These are phyloP conservation scores for Bacillus rossius DNA, from an alignment of 1,140 invertebrate species.

Conservation along the genomic window DNA sequence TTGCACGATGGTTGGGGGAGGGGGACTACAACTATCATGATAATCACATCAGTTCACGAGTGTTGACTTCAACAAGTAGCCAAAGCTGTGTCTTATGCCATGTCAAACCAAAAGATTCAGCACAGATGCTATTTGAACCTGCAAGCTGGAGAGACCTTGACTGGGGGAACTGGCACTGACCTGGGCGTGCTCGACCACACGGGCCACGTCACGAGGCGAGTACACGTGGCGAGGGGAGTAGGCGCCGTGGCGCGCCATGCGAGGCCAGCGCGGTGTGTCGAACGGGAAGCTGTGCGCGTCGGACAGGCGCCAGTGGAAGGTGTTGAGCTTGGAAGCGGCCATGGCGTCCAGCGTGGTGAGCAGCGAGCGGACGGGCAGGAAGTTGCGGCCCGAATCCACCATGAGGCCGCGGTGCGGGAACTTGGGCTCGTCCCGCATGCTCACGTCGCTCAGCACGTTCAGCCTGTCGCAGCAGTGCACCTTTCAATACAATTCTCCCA, in stretches of 20 bases:
- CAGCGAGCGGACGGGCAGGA: slow-evolving; percentile 57
- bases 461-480: too few relatives aligned
- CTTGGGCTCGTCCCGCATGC: slow-evolving; percentile 59
- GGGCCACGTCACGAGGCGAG: slow-evolving; percentile 56
- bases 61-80: too few relatives aligned
- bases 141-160: too few relatives aligned
- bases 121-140: too few relatives aligned
- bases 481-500: too few relatives aligned
- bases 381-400: slow-evolving; percentile 74
- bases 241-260: slow-evolving; percentile 66
- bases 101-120: too few relatives aligned
- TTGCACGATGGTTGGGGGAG: too few relatives aligned
- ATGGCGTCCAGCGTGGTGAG: slow-evolving; percentile 71
- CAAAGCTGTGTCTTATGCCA: too few relatives aligned
- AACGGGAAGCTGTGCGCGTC: slow-evolving; percentile 84
- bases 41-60: too few relatives aligned
- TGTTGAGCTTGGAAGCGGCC: slow-evolving; percentile 75
- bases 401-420: slow-evolving; percentile 72
- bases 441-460: slow-evolving; percentile 43
- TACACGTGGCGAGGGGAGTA: slow-evolving; percentile 57
- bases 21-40: too few relatives aligned
- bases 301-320: slow-evolving; percentile 88
- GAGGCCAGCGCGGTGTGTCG: slow-evolving; percentile 57
- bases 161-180: too few relatives aligned
- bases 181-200: slow-evolving; percentile 58